phyloP scores from a whole-genome alignment of 2,888 invertebrate species.

The Drosophila pullipes region DNA sequence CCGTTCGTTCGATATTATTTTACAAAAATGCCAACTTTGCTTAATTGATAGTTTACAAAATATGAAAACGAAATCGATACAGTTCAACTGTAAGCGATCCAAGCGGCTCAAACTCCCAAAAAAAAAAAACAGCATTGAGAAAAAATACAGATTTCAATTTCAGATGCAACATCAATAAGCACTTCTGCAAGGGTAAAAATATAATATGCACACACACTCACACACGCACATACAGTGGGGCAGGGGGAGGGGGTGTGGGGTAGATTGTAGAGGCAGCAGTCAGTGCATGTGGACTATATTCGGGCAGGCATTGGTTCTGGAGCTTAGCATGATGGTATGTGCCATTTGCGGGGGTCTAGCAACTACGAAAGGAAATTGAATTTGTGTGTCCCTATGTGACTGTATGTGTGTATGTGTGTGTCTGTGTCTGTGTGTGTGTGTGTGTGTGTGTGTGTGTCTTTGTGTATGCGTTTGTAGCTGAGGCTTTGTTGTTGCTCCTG shows the following conservation, averaged over 20 bases:
- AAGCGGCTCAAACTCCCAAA: constrained; percentile 7
- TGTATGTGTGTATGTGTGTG: neutral
- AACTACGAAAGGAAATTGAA: constrained; percentile 75
- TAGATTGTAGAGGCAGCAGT: constrained; percentile 27
- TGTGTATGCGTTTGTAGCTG: constrained; percentile 10
- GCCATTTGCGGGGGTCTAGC: constrained; percentile 44
- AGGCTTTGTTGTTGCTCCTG: constrained; percentile 16
- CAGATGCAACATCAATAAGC: constrained; percentile 82
- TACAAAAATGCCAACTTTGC: constrained; percentile 61
- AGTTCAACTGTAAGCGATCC: constrained; percentile 50
- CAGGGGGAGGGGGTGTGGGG: neutral
- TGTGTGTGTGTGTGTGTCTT: constrained; percentile 1
- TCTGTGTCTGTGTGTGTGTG: constrained; percentile 16
- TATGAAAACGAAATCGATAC: constrained; percentile 42
- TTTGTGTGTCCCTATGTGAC: constrained; percentile 41
- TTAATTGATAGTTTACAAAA: constrained; percentile 69
- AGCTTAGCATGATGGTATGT: constrained; percentile 37
- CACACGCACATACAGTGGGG: constrained; percentile 12
- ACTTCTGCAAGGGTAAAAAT: constrained; percentile 75
- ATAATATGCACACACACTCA: constrained; percentile 61
- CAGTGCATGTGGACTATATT: constrained; percentile 19
- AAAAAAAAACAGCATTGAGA: neutral
- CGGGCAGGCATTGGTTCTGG: constrained; percentile 26
- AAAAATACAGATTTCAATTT: constrained; percentile 74
- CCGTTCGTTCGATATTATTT: constrained; percentile 20